Evolutionary conservation across 2,888 invertebrate species (phyloP).

Genomic region (Byasa hedistus): DNA sequence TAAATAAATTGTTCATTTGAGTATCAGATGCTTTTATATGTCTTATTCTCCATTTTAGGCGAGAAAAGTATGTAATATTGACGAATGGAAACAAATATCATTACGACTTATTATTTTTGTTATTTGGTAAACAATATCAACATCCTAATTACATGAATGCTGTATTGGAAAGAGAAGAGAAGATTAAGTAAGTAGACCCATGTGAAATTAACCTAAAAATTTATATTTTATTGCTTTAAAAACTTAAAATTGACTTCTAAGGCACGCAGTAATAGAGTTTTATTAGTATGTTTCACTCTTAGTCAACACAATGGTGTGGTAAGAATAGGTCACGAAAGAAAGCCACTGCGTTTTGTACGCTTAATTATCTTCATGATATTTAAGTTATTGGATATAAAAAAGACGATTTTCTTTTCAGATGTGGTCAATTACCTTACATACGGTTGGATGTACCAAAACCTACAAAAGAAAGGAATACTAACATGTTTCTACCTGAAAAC

Average conservation of each 20-base stretch:
- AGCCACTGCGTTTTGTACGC: too few relatives aligned
- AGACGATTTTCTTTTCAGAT: constrained; percentile 38
- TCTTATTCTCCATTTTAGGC: constrained; percentile 52
- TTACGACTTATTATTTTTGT: constrained; percentile 79
- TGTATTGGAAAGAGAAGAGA: constrained; percentile 43
- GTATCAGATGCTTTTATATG: too few relatives aligned
- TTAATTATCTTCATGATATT: too few relatives aligned
- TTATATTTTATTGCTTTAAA: neutral
- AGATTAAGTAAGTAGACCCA: constrained; percentile 47
- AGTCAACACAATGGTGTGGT: too few relatives aligned
- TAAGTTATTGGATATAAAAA: too few relatives aligned
- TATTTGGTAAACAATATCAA: constrained; percentile 80
- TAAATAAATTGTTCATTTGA: too few relatives aligned
- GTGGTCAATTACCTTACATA: constrained; percentile 42
- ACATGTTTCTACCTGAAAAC: constrained; percentile 64
- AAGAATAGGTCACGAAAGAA: too few relatives aligned
- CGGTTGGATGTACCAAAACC: constrained; percentile 51
- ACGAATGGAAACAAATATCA: constrained; percentile 57
- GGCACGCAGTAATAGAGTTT: too few relatives aligned
- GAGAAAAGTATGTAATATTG: constrained; percentile 75
- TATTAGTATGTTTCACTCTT: too few relatives aligned
- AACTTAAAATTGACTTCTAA: neutral
- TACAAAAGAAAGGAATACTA: constrained; percentile 27
- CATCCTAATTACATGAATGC: constrained; percentile 65
- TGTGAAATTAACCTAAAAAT: neutral